A percentile compares a stretch with the other conserved stretches of the same genome.
phyloP scores from a whole-genome alignment of 2,797 vertebrate genomes.

The Macropus fuliginosus region DNA sequence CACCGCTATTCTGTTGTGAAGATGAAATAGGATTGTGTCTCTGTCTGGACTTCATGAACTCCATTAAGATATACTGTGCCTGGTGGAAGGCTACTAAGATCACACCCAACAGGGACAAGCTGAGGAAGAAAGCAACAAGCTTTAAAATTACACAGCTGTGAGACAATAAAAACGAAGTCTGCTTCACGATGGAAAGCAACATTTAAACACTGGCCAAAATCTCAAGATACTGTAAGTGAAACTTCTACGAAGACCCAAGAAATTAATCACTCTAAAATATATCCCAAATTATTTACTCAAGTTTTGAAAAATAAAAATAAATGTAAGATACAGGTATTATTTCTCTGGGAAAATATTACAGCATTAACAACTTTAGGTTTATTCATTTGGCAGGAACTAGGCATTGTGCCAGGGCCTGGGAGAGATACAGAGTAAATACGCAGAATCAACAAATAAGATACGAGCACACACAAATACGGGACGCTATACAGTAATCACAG shows the following conservation, averaged over 20 bases:
- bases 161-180: background rate
- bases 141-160: background rate
- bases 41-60: constrained; percentile 92
- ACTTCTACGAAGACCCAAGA: background rate
- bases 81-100: constrained; percentile 97
- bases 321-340: background rate
- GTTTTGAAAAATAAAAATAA: constrained; percentile 14
- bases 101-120: constrained; percentile 94
- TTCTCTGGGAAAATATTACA: background rate
- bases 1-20: constrained; percentile 85
- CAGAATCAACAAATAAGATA: background rate
- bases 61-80: constrained; percentile 96
- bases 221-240: background rate
- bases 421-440: background rate
- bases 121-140: constrained; percentile 79
- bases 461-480: background rate
- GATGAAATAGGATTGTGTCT: constrained; percentile 90
- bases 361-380: background rate
- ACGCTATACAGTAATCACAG: background rate
- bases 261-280: background rate
- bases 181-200: background rate
- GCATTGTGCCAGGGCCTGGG: background rate
- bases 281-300: background rate
- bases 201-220: background rate
- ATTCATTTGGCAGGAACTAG: background rate